These are phyloP conservation scores for Euleptes europaea DNA, from an alignment of 2,113 vertebrate species.

Conservation along the genomic window DNA sequence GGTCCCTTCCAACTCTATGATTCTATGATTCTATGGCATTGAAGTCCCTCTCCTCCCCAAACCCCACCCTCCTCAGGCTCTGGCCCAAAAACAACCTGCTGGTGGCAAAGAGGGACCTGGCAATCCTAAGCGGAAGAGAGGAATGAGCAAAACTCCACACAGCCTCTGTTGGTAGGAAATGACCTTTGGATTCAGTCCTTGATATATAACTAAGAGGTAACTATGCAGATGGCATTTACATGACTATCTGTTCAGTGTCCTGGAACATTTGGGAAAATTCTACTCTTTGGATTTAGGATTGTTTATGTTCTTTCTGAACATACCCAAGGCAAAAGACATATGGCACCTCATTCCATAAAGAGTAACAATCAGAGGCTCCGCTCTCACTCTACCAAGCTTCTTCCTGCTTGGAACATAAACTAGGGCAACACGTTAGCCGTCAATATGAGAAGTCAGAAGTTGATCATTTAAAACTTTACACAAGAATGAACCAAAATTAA, in stretches of 20 bases:
- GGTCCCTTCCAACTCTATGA: no score
- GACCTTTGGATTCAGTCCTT: no score
- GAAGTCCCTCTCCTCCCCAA: no score
- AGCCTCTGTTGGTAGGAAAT: neutral
- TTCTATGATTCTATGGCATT: no score
- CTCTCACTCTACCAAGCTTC: neutral
- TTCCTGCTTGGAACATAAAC: neutral
- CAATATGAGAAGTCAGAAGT: neutral
- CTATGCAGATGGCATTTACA: neutral
- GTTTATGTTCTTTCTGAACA: neutral
- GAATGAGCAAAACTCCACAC: no score
- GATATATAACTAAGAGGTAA: neutral
- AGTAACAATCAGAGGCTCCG: neutral
- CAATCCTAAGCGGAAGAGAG: conserved; percentile 12
- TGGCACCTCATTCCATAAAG: neutral
- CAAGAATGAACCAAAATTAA: neutral
- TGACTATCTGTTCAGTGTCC: neutral
- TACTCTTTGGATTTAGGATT: neutral
- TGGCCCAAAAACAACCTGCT: no score
- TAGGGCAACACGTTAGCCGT: neutral
- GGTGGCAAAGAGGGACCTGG: no score
- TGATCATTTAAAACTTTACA: neutral
- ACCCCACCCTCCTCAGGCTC: no score
- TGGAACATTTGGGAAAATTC: neutral
- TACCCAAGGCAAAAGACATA: neutral